Evolutionary conservation across 2,113 vertebrate genomes (phyloP).

Genomic region (Megaceryle maxima): DNA sequence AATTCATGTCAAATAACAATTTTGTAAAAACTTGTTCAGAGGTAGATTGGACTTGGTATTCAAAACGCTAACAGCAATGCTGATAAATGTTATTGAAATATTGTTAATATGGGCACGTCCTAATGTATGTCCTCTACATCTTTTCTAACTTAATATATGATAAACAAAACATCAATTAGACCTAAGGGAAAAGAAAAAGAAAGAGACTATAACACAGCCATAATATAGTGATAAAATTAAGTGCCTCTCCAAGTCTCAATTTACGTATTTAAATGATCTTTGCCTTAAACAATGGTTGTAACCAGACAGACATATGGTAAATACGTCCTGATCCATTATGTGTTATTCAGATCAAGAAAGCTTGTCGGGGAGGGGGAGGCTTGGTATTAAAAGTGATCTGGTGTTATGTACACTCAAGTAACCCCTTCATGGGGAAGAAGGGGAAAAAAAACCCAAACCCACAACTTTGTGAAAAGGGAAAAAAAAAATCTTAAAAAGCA

Average conservation of each 20-base stretch:
- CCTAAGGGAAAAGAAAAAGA: not conserved
- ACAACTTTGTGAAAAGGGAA: not conserved
- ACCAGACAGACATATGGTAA: constrained; percentile 2
- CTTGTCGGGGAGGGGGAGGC: not conserved
- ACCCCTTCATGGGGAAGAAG: constrained; percentile 36
- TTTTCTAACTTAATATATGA: not conserved
- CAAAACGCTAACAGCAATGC: not conserved
- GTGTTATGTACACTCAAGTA: constrained; percentile 9
- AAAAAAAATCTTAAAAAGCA: constrained; percentile 56
- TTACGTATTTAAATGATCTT: not conserved
- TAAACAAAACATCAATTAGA: not conserved
- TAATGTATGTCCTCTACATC: accelerated
- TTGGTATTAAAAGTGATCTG: not conserved
- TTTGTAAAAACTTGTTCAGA: not conserved
- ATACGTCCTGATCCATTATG: not conserved
- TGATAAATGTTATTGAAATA: not conserved
- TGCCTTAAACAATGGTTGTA: not conserved
- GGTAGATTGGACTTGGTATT: not conserved
- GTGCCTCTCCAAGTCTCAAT: not conserved
- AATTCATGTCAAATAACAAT: not conserved
- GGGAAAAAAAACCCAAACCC: not conserved
- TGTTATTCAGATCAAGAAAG: not conserved
- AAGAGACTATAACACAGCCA: not conserved
- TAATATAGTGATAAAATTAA: not conserved
- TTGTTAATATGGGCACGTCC: not conserved